Evolutionary conservation across 1,140 invertebrate species (phyloP).

Genomic region (Drusus annulatus): DNA sequence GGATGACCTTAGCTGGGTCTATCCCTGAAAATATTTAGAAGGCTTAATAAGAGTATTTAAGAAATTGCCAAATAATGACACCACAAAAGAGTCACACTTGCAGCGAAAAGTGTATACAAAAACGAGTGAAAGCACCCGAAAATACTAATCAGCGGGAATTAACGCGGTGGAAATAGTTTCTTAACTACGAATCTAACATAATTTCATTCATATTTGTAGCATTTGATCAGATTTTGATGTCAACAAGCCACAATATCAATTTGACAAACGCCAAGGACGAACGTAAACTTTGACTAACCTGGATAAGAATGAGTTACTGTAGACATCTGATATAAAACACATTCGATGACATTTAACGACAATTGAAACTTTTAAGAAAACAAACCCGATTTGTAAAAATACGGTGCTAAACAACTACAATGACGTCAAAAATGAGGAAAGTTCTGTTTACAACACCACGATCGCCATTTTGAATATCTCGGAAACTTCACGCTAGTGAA

Average conservation of each 20-base stretch:
- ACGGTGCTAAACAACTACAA: slow-evolving; percentile 37
- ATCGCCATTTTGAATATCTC: slow-evolving; percentile 68
- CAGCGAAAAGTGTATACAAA: slow-evolving; percentile 9
- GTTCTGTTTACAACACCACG: slow-evolving; percentile 67
- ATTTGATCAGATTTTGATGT: slow-evolving; percentile 23
- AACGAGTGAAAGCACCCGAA: background rate
- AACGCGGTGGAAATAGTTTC: background rate
- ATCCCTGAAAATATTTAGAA: slow-evolving; percentile 65
- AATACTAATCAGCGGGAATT: background rate
- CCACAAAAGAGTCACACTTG: slow-evolving; percentile 4
- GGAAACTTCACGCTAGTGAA: slow-evolving; percentile 50
- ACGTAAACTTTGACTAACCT: slow-evolving; percentile 63
- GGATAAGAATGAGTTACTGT: slow-evolving; percentile 70
- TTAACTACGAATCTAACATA: background rate
- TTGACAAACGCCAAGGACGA: slow-evolving; percentile 58
- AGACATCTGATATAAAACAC: slow-evolving; percentile 68
- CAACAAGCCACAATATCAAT: slow-evolving; percentile 48
- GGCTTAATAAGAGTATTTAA: background rate
- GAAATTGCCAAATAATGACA: background rate
- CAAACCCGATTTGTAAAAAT: slow-evolving; percentile 22
- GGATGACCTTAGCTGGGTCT: slow-evolving; percentile 72
- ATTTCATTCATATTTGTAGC: slow-evolving; percentile 17
- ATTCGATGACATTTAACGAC: slow-evolving; percentile 40
- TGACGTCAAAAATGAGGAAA: slow-evolving; percentile 53
- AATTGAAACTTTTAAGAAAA: slow-evolving; percentile 25